phyloP scores from a whole-genome alignment of 2,888 invertebrate genomes.

The Leptodirus hochenwartii region DNA sequence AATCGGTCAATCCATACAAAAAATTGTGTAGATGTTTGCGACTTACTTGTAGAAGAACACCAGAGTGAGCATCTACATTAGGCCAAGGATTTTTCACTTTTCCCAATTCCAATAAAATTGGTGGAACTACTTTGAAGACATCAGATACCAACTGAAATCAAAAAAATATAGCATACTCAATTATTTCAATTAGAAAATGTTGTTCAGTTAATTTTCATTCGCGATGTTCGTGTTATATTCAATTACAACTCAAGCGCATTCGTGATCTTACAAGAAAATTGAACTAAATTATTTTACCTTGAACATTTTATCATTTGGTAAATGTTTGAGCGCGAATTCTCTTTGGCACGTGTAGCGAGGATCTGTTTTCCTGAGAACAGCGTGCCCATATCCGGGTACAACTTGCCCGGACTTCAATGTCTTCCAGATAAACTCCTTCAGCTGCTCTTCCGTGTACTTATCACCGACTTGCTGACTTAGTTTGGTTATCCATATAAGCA shows the following conservation, averaged over 20 bases:
- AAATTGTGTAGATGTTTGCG: no score
- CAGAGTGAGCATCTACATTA: slow-evolving; percentile 94
- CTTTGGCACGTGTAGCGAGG: slow-evolving; percentile 83
- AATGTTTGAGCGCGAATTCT: slow-evolving; percentile 83
- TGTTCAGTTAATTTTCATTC: not conserved
- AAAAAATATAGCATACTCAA: no score
- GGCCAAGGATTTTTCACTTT: slow-evolving; percentile 99
- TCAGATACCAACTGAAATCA: slow-evolving; percentile 56
- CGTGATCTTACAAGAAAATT: not conserved
- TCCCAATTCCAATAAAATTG: slow-evolving; percentile 78
- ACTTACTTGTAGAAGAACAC: slow-evolving; percentile 68
- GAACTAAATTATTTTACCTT: slow-evolving; percentile 30
- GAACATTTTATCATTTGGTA: slow-evolving; percentile 83
- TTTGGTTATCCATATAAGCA: slow-evolving; percentile 86
- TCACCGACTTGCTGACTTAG: slow-evolving; percentile 72
- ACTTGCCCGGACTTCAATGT: slow-evolving; percentile 90
- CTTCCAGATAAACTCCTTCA: slow-evolving; percentile 96
- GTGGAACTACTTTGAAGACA: slow-evolving; percentile 84
- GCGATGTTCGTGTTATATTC: not conserved
- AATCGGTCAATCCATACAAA: no score
- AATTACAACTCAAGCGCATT: slow-evolving; percentile 3
- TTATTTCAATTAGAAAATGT: slow-evolving; percentile 6
- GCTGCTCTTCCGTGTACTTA: slow-evolving; percentile 70
- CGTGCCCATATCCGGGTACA: slow-evolving; percentile 95
- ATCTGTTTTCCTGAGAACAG: slow-evolving; percentile 89